These are phyloP conservation scores for Gymnogyps californianus DNA, from an alignment of 2,113 vertebrate species.

Conservation along the genomic window DNA sequence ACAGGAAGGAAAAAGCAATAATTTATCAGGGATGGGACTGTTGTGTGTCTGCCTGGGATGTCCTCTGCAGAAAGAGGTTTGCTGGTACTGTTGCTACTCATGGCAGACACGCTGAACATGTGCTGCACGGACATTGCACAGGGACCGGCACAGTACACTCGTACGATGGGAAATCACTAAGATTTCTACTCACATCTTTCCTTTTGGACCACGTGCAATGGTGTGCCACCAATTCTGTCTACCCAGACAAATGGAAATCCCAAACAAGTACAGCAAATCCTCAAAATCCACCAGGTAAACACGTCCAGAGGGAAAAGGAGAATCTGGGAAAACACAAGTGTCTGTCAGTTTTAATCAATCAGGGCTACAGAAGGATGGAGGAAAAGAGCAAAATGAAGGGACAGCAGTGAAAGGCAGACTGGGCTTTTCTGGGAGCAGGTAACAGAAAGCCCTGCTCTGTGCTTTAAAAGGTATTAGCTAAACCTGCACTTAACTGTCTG, in stretches of 20 bases:
- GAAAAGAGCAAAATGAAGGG: background rate
- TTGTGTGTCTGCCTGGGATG: background rate
- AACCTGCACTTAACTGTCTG: background rate
- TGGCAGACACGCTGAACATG: background rate
- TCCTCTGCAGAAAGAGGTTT: background rate
- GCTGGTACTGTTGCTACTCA: background rate
- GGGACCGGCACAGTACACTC: rapidly evolving
- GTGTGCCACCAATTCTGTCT: background rate
- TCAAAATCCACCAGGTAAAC: background rate
- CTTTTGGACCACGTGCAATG: background rate
- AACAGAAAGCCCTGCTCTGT: background rate
- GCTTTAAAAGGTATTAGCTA: background rate
- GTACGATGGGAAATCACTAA: background rate
- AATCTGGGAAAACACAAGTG: background rate
- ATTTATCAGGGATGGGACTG: background rate
- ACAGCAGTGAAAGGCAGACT: background rate
- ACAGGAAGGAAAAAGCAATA: background rate
- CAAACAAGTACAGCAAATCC: background rate
- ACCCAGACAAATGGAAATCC: background rate
- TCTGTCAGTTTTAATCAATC: background rate
- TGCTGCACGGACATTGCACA: rapidly evolving
- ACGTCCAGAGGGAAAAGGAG: background rate
- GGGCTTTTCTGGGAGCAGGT: background rate
- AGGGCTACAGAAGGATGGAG: background rate
- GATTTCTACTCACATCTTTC: background rate